Evolutionary conservation across 2,113 vertebrate genomes (phyloP).

Genomic region (Xiphias gladius): DNA sequence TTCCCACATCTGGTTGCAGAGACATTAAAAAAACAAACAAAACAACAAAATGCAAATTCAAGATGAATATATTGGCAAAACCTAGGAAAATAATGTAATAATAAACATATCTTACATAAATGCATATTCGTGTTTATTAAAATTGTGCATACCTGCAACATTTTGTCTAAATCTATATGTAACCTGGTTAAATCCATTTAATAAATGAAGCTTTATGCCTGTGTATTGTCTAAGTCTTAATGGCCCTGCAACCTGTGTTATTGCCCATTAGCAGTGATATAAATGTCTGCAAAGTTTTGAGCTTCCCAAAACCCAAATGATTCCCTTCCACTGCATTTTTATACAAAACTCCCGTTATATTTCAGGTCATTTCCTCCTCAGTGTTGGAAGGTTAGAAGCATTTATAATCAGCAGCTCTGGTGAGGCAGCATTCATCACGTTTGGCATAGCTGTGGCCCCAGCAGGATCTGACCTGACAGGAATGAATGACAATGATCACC

Average conservation of each 20-base stretch:
- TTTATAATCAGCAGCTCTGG: slow-evolving; percentile 77
- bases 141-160: too few relatives aligned
- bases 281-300: not conserved
- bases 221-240: not conserved
- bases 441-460: slow-evolving; percentile 61
- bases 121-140: too few relatives aligned
- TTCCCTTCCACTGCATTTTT: slow-evolving; percentile 35
- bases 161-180: too few relatives aligned
- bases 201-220: not conserved
- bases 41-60: too few relatives aligned
- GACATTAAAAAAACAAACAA: too few relatives aligned
- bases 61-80: too few relatives aligned
- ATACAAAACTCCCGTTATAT: slow-evolving; percentile 48
- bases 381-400: slow-evolving; percentile 76
- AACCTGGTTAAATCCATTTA: not conserved
- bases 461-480: slow-evolving; percentile 77
- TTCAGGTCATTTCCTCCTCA: slow-evolving; percentile 37
- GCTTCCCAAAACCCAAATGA: not conserved
- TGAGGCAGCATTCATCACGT: slow-evolving; percentile 78
- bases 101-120: too few relatives aligned
- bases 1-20: too few relatives aligned
- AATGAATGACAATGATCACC: slow-evolving; percentile 81
- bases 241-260: not conserved
- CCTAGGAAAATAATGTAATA: too few relatives aligned
- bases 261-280: not conserved